Base-by-base conservation (phyloP, 1,140 invertebrate genomes). In the Bombus balteatus region DNA sequence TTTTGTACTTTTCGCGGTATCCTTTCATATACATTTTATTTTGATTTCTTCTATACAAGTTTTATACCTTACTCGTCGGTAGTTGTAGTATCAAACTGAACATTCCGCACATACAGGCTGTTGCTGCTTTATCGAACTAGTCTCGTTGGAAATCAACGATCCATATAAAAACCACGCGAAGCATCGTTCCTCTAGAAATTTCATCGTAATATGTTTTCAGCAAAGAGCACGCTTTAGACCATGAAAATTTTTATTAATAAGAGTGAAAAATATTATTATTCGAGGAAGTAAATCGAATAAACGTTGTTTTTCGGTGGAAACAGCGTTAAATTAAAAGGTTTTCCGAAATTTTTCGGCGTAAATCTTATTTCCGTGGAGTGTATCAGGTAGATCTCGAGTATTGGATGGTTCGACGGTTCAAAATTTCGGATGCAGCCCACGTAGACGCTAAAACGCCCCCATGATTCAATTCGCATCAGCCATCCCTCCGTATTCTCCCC, bases 391-490 rank as follows among this genome's bases (percentile, higher is more conserved):
- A 83, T 70, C 88, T 82, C 81, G 88, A 84, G 73, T 86, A 89
- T 88, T 88, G 84, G 71, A 89, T 86, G 70, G 78, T 87, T 84
- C 89, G 89, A 84, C 83, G 92, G 87, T 91, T 90, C 86, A 86
- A 92, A 83, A 92, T 93, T 94, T 91, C 87, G 90, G 93, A 95
- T 93, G 93, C 94, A 84, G 91, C 81, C 88, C 94, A 94, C 94
- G 94, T 94, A 92, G 90, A 92, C 92, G 93, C 92, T 94, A 94
- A 95, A 95, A 95, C 94, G 93, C 93, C 93, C 93, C 93, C 93
- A 94, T 95, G 94, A 95, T 95, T 94, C 94, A 94, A 94, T 95
- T 94, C 94, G 92, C 94, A 94, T 95, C 94, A 94, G 92, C 92
- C 88, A 90, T 89, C 91, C 78, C 32, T 62, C 79, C 74, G 22